phyloP scores from a whole-genome alignment of 2,797 vertebrate genomes.

The Kryptopterus vitreolus region DNA sequence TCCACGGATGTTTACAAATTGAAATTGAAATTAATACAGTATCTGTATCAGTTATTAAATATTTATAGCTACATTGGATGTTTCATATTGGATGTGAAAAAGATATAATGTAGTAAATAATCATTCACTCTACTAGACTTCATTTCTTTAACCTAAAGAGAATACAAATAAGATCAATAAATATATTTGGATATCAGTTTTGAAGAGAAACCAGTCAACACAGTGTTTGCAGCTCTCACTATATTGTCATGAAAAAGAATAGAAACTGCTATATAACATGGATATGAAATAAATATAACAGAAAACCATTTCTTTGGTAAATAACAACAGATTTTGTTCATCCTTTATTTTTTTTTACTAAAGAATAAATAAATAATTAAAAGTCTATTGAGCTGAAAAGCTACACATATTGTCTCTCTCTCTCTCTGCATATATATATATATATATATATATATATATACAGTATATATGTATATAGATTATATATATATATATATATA shows the following conservation, averaged over 20 bases:
- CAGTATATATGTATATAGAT: no score
- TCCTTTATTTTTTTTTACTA: neutral
- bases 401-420: no score
- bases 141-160: neutral
- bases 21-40: neutral
- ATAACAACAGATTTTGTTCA: neutral
- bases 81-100: neutral
- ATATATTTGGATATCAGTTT: neutral
- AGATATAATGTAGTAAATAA: neutral
- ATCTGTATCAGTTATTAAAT: neutral
- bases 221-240: neutral
- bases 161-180: neutral
- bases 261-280: neutral
- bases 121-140: neutral
- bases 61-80: neutral
- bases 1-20: neutral
- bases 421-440: no score
- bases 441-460: no score
- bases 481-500: no score
- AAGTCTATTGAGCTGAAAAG: no score
- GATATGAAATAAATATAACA: neutral
- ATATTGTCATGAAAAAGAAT: neutral
- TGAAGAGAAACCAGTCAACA: neutral
- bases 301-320: neutral
- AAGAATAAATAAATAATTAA: no score